Percentiles rank a stretch among this genome's conserved stretches.
phyloP scores from a whole-genome alignment of 2,113 vertebrate genomes.

The Psettodes erumei region DNA sequence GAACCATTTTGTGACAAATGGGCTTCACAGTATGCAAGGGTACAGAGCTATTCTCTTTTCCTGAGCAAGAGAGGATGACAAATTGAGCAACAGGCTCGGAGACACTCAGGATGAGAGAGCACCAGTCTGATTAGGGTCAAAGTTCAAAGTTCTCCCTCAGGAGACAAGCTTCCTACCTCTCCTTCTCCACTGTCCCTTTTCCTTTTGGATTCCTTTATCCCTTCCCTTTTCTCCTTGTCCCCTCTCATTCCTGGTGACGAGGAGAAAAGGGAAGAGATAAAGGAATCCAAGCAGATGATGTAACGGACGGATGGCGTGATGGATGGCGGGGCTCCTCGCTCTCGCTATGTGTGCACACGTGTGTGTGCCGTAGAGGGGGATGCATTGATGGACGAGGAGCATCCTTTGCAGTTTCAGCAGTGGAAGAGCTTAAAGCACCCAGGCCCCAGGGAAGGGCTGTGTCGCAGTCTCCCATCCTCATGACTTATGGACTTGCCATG shows the following conservation, averaged over 20 bases:
- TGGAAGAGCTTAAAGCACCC: slow-evolving; percentile 70
- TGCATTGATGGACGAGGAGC: slow-evolving; percentile 65
- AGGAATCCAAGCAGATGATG: slow-evolving; percentile 30
- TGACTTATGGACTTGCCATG: slow-evolving; percentile 78
- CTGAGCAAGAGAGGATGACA: slow-evolving; percentile 33
- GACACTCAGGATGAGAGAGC: slow-evolving; percentile 32
- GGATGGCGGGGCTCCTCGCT: slow-evolving; percentile 41
- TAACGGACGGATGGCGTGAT: slow-evolving; percentile 49
- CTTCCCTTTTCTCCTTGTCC: no score
- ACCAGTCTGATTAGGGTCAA: slow-evolving; percentile 57
- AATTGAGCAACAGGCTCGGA: slow-evolving; percentile 42
- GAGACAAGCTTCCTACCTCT: slow-evolving; percentile 29
- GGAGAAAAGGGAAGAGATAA: slow-evolving; percentile 19
- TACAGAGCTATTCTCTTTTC: slow-evolving; percentile 1
- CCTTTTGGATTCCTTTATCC: no score
- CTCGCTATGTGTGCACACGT: neutral
- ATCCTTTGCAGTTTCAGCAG: slow-evolving; percentile 76
- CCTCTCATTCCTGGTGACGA: neutral
- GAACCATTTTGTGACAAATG: slow-evolving; percentile 35
- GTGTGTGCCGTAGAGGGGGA: slow-evolving; percentile 22
- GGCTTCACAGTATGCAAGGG: neutral
- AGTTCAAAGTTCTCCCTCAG: slow-evolving; percentile 42
- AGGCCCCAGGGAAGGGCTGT: slow-evolving; percentile 59
- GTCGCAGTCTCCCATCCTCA: slow-evolving; percentile 62
- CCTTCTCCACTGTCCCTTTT: slow-evolving; percentile 41